Conservation (phyloP, 2,113 vertebrate genomes). For the Cryptomyrus ogoouensis region DNA sequence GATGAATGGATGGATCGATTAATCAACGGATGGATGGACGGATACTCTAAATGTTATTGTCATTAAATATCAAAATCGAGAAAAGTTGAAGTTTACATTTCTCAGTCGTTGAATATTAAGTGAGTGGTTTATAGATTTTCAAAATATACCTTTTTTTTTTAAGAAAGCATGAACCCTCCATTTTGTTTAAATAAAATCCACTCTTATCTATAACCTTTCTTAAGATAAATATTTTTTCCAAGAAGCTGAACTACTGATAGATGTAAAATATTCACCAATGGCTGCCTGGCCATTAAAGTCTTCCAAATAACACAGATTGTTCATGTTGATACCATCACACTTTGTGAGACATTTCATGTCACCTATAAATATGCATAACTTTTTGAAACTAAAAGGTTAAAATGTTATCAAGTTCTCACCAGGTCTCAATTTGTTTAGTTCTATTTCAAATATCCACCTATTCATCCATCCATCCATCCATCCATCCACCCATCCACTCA, state of each 20-base stretch:
- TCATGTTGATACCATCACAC: background rate
- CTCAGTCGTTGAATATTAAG: background rate
- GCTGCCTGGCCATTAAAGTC: background rate
- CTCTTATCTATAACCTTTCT: background rate
- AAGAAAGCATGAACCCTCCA: background rate
- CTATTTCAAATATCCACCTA: background rate
- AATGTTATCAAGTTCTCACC: background rate
- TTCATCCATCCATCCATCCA: too few relatives aligned
- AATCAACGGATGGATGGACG: background rate
- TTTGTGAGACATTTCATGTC: background rate
- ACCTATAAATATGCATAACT: background rate
- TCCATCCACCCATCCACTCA: background rate
- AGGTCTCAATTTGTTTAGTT: background rate
- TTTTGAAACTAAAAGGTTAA: background rate
- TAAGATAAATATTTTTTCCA: background rate
- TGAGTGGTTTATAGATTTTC: background rate
- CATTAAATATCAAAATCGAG: background rate
- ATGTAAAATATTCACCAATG: background rate
- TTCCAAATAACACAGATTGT: background rate
- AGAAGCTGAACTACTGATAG: background rate
- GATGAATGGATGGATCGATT: background rate
- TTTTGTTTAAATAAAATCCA: background rate
- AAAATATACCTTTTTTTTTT: background rate
- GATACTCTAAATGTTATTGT: background rate
- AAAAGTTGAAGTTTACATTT: background rate